Evolutionary conservation across 64 coral and sea anemone genomes (phyloP), one percentile per base, ranked within the genome.

Genomic region (Dendrophyllia cribrosa): DNA sequence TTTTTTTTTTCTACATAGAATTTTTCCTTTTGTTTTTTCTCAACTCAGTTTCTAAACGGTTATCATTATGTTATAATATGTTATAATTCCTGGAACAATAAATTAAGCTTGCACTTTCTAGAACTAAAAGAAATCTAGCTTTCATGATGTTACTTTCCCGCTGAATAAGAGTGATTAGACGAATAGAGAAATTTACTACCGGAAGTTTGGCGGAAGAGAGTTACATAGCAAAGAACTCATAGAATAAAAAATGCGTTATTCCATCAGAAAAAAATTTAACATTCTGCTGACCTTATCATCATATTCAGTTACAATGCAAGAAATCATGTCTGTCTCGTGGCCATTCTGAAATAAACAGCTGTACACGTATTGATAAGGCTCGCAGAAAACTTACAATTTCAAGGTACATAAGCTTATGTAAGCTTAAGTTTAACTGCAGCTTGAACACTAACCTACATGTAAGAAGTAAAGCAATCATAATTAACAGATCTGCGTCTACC

Each of bases 201-300:
- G 80, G 62, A 84, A 84, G 80, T 84, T 22, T 67, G 12, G 45
- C n/a, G 80, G 78, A 82, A 67, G 21, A 45, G 2, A 23, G 26
- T 84, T 67, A 50, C 46, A 49, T 8, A 17, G 43, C 43, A 20
- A 65, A 66, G 44, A 75, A 49, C 26, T 50, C 46, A 4, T 75
- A 15, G 16, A 50, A 51, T 75, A 75, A 10, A 75, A 75, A 51
- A 17, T 49, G 7, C 16, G 46, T 75, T 49, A 7, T 20, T 49
- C 14, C 7, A 16, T 50, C 44, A 75, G 11, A 74, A 75, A 43
- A 75, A 75, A 20, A 51, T 75, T 12, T 20, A 75, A 51, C 47
- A 7, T 20, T 9, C 17, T 19, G 47, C 17, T 34, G 45, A 6
- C 47, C 6, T 75, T 20, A 7, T 75, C 17, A 75, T 49, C 72